Conservation (phyloP, 2,113 vertebrate genomes). For the Dasyurus viverrinus region DNA sequence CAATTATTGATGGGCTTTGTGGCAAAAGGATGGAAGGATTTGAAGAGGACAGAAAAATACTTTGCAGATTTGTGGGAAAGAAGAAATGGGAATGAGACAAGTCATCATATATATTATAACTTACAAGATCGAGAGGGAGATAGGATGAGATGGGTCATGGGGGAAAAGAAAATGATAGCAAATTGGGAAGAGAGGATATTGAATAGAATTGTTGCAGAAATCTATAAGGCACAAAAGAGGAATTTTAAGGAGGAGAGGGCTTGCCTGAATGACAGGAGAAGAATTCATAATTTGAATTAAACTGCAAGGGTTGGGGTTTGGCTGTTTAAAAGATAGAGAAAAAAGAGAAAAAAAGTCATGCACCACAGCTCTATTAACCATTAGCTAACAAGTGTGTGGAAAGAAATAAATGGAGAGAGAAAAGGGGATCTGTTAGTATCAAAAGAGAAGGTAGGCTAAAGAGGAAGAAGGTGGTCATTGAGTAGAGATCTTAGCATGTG, state of each 20-base stretch:
- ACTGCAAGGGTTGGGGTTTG: not conserved
- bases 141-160: not conserved
- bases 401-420: not conserved
- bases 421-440: not conserved
- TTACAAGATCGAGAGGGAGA: not conserved
- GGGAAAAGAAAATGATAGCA: not conserved
- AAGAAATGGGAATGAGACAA: not conserved
- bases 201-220: not conserved
- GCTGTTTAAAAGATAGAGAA: conserved; percentile 3
- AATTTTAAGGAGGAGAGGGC: not conserved
- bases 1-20: not conserved
- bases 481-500: not conserved
- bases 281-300: not conserved
- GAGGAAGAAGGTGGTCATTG: not conserved
- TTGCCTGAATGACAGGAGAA: conserved; percentile 17
- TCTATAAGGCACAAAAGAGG: not conserved
- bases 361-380: not conserved
- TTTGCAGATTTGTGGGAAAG: not conserved
- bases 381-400: not conserved
- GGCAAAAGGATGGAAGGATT: not conserved
- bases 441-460: not conserved
- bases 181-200: not conserved
- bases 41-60: not conserved
- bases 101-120: not conserved
- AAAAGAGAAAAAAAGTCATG: conserved; percentile 24